Conservation (phyloP, 2,888 invertebrate genomes). For the Andrena trimmerana region DNA sequence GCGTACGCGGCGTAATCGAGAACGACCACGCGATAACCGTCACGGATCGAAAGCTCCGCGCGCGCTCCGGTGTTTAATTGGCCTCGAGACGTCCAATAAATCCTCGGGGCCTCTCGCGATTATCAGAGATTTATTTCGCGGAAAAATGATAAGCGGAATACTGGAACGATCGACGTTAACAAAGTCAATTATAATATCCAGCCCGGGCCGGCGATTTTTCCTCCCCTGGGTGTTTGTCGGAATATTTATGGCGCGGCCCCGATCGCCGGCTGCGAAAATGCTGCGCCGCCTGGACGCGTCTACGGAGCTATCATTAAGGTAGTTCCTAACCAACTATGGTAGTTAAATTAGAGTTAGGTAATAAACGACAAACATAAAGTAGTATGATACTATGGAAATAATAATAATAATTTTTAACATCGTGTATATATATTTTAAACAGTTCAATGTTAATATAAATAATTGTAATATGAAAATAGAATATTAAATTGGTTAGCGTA, state of each 20-base stretch:
- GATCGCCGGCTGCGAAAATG: neutral
- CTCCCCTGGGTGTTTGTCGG: too few species aligned
- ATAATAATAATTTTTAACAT: too few species aligned
- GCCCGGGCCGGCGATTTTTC: constrained; percentile 4
- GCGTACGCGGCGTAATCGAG: constrained; percentile 46
- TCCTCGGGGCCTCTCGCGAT: constrained; percentile 41
- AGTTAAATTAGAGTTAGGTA: too few species aligned
- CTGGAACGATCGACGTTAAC: constrained; percentile 19
- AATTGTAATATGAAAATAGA: too few species aligned
- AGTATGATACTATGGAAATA: too few species aligned
- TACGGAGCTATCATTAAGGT: neutral
- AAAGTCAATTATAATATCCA: constrained; percentile 37
- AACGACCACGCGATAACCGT: constrained; percentile 68
- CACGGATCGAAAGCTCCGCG: constrained; percentile 58
- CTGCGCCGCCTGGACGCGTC: neutral
- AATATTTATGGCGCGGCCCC: constrained; percentile 1
- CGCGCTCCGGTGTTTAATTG: constrained; percentile 65
- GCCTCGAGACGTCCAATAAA: constrained; percentile 63
- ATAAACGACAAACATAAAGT: too few species aligned
- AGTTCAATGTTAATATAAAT: too few species aligned
- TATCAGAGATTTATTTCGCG: constrained; percentile 57
- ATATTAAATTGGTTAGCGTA: too few species aligned
- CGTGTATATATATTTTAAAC: too few species aligned
- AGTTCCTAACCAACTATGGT: too few species aligned
- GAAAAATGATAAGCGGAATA: constrained; percentile 25